phyloP scores from a whole-genome alignment of 2,888 invertebrate species.

The Lucinisca nassula region DNA sequence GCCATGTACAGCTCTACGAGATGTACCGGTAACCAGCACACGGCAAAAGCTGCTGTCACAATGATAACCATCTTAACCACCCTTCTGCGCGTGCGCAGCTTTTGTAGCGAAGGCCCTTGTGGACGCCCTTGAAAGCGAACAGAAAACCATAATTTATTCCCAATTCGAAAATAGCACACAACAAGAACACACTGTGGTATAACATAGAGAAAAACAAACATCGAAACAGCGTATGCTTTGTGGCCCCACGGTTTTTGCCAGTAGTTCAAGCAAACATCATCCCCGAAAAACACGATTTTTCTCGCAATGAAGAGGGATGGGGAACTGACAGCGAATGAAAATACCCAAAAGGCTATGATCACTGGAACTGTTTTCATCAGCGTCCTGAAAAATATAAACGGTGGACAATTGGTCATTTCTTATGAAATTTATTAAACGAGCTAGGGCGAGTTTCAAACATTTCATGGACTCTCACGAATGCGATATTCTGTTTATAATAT shows the following conservation, averaged over 20 bases:
- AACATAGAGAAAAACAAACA: slow-evolving; percentile 65
- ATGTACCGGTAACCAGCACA: slow-evolving; percentile 71
- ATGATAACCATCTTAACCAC: slow-evolving; percentile 63
- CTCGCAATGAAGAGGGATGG: slow-evolving; percentile 50
- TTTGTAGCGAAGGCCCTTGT: slow-evolving; percentile 39
- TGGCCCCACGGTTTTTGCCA: slow-evolving; percentile 49
- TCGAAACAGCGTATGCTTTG: slow-evolving; percentile 40
- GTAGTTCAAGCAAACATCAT: slow-evolving; percentile 27
- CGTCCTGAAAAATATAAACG: slow-evolving; percentile 70
- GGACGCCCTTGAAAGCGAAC: slow-evolving; percentile 21
- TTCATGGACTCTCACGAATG: no score
- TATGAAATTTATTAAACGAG: no score
- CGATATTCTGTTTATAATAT: no score
- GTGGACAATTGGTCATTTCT: no score
- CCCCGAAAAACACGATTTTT: slow-evolving; percentile 32
- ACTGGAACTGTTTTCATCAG: slow-evolving; percentile 35
- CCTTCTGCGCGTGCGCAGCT: slow-evolving; percentile 46
- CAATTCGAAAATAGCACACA: slow-evolving; percentile 68
- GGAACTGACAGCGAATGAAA: slow-evolving; percentile 50
- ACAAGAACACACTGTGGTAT: slow-evolving; percentile 61
- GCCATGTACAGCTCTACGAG: slow-evolving; percentile 56
- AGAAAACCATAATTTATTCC: slow-evolving; percentile 49
- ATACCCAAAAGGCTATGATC: slow-evolving; percentile 48
- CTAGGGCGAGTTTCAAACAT: no score
- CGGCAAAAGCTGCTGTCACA: slow-evolving; percentile 61